Evolutionary conservation across 2,888 invertebrate species (phyloP).

Genomic region (Dolichopus griseipennis): DNA sequence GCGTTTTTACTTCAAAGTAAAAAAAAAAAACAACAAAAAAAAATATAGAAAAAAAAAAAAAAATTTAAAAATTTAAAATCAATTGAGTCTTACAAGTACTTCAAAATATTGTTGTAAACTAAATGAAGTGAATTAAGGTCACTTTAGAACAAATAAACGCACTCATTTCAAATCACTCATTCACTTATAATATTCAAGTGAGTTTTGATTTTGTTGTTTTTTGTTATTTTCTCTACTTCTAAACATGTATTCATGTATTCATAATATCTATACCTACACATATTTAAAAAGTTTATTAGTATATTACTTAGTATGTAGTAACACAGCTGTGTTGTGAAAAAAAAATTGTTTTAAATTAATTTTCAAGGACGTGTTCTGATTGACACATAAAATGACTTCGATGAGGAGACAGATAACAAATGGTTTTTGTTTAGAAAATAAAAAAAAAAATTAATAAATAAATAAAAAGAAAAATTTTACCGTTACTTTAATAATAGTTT

Average conservation of each 20-base stretch:
- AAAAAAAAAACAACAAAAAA: neutral
- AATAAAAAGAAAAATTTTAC: too few relatives aligned
- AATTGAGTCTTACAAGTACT: neutral
- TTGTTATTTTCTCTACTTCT: too few relatives aligned
- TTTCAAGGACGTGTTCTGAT: slow-evolving; percentile 4
- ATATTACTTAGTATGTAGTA: too few relatives aligned
- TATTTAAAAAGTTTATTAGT: too few relatives aligned
- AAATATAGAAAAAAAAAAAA: neutral
- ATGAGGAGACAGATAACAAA: neutral
- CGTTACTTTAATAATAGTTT: too few relatives aligned
- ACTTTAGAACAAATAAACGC: neutral
- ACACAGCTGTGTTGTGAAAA: neutral
- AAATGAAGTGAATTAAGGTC: slow-evolving; percentile 3
- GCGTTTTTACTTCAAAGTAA: neutral
- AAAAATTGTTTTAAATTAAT: neutral
- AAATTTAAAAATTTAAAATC: neutral
- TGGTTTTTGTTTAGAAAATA: neutral
- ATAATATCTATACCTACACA: neutral
- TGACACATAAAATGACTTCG: neutral
- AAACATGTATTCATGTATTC: neutral
- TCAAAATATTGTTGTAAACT: neutral
- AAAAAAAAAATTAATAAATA: neutral
- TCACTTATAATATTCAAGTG: too few relatives aligned
- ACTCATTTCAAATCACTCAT: neutral
- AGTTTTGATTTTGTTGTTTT: too few relatives aligned